Percentiles rank a stretch among this genome's conserved stretches.
These are phyloP conservation scores for Tamias sibiricus DNA, from an alignment of 2,113 vertebrate genomes.

Conservation along the genomic window DNA sequence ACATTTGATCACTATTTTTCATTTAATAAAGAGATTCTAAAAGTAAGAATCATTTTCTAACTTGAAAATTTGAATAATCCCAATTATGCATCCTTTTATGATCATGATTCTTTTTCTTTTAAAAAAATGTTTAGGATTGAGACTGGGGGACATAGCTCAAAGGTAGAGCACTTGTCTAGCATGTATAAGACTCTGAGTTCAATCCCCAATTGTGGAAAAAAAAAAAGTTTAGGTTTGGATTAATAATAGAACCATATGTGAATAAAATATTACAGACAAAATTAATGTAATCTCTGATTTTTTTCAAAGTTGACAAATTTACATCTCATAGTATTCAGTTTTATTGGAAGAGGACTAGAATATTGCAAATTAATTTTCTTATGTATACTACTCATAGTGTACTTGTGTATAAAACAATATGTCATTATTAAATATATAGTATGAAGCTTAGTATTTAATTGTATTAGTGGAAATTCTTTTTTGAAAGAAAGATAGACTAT, in stretches of 20 bases:
- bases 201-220: no score
- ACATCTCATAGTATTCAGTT: neutral
- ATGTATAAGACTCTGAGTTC: neutral
- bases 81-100: neutral
- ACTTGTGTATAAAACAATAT: neutral
- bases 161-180: neutral
- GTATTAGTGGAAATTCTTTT: neutral
- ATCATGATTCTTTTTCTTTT: neutral
- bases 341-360: neutral
- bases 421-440: neutral
- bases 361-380: slow-evolving; percentile 53
- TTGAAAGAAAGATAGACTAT: neutral
- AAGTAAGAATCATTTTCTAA: slow-evolving; percentile 13
- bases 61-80: slow-evolving; percentile 39
- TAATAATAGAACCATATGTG: neutral
- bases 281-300: neutral
- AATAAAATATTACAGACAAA: slow-evolving; percentile 35
- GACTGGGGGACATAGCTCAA: neutral
- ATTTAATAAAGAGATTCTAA: slow-evolving; percentile 38
- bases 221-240: neutral
- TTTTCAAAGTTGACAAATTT: slow-evolving; percentile 28
- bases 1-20: neutral
- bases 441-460: slow-evolving; percentile 45
- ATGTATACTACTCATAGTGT: neutral
- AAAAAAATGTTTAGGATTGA: neutral